phyloP scores from a whole-genome alignment of 2,797 vertebrate species.

The Xenopus petersii region DNA sequence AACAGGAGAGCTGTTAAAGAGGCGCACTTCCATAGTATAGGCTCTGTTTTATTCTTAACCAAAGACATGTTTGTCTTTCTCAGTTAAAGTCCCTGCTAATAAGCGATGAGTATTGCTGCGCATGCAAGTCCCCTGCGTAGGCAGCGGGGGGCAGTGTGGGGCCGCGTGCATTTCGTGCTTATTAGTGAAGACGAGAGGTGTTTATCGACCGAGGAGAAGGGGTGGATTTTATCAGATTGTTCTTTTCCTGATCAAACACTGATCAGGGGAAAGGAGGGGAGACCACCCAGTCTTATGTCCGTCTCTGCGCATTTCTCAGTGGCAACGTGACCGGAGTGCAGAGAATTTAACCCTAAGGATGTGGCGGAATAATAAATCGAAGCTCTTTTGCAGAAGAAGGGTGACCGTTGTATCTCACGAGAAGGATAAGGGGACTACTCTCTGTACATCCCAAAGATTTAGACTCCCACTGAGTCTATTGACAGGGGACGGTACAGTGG shows the following conservation, averaged over 20 bases:
- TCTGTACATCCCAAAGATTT: too few species aligned
- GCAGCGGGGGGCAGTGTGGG: slow-evolving; percentile 30
- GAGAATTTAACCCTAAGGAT: slow-evolving; percentile 19
- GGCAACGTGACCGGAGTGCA: slow-evolving; percentile 34
- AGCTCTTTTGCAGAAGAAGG: too few species aligned
- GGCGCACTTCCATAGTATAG: too few species aligned
- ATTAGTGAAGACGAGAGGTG: slow-evolving; percentile 39
- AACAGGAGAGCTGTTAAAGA: too few species aligned
- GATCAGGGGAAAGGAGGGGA: slow-evolving; percentile 38
- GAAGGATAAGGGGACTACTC: too few species aligned
- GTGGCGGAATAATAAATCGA: background rate
- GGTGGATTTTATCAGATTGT: slow-evolving; percentile 49
- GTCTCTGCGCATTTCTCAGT: slow-evolving; percentile 26
- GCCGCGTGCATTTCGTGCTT: slow-evolving; percentile 20
- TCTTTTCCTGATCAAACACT: slow-evolving; percentile 48
- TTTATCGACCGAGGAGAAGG: slow-evolving; percentile 32
- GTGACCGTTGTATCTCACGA: too few species aligned
- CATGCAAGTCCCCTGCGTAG: background rate
- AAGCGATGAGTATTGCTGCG: background rate
- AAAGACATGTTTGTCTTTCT: too few species aligned
- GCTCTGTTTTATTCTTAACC: too few species aligned
- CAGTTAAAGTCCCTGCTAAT: too few species aligned
- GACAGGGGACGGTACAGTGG: too few species aligned
- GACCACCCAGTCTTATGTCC: slow-evolving; percentile 42
- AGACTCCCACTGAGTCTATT: too few species aligned